These are phyloP conservation scores for Octodon degus DNA, from an alignment of 2,113 vertebrate species.

Conservation along the genomic window DNA sequence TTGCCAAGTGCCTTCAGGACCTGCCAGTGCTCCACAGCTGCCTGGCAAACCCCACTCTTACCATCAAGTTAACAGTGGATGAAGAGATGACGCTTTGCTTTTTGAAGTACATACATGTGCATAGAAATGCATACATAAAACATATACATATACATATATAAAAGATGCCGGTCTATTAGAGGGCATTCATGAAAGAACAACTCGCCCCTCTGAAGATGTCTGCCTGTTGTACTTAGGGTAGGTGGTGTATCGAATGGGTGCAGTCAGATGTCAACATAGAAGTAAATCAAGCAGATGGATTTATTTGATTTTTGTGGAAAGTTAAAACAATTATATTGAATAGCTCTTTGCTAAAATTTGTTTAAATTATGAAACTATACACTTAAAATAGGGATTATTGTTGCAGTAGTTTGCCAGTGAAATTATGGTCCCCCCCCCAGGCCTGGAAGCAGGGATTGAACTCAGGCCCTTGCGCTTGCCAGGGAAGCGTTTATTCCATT, in stretches of 20 bases:
- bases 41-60: constrained; percentile 88
- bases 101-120: constrained; percentile 69
- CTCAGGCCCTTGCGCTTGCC: too few relatives aligned
- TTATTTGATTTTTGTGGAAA: constrained; percentile 21
- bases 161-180: constrained; percentile 82
- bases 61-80: constrained; percentile 64
- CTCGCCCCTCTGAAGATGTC: constrained; percentile 78
- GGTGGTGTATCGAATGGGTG: constrained; percentile 79
- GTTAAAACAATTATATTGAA: neutral
- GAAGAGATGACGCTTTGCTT: too few relatives aligned
- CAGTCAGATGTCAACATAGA: constrained; percentile 81
- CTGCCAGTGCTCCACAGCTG: constrained; percentile 87
- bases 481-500: too few relatives aligned
- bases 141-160: neutral
- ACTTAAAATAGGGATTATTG: constrained; percentile 70
- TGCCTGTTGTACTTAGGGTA: constrained; percentile 81
- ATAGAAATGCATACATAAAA: constrained; percentile 64
- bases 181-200: constrained; percentile 76
- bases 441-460: too few relatives aligned
- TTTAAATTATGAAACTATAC: constrained; percentile 70
- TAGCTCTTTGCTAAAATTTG: constrained; percentile 72
- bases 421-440: neutral
- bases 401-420: constrained; percentile 55
- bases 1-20: constrained; percentile 88
- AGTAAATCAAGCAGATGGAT: constrained; percentile 81